These are phyloP conservation scores for Pterostichus niger DNA, from an alignment of 2,888 invertebrate genomes.

Conservation along the genomic window DNA sequence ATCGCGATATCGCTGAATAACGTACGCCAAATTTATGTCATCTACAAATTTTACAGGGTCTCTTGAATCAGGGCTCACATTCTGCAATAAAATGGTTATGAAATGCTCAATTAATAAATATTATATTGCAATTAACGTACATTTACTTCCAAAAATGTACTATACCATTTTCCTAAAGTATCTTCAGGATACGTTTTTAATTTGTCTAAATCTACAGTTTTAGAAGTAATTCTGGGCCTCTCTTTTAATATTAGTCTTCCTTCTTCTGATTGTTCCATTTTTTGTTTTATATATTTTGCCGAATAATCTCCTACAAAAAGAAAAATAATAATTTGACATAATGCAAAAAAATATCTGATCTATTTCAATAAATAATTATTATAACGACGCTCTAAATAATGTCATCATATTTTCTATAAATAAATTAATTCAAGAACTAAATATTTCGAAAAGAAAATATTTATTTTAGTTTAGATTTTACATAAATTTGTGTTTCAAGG, in stretches of 20 bases:
- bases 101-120: not conserved
- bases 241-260: conserved; percentile 87
- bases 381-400: too few relatives aligned
- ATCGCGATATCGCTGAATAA: conserved; percentile 98
- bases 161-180: conserved; percentile 92
- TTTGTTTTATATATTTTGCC: conserved; percentile 84
- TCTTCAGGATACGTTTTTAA: conserved; percentile 86
- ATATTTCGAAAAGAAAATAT: too few relatives aligned
- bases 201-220: conserved; percentile 86
- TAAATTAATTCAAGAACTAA: too few relatives aligned
- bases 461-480: too few relatives aligned
- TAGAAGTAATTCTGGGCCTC: conserved; percentile 92
- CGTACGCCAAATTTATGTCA: conserved; percentile 93
- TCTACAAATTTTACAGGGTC: conserved; percentile 94
- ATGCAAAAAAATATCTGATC: too few relatives aligned
- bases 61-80: conserved; percentile 95
- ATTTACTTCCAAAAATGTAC: conserved; percentile 89
- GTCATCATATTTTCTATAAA: too few relatives aligned
- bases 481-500: too few relatives aligned
- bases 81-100: conserved; percentile 76
- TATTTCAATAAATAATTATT: too few relatives aligned
- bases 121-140: conserved; percentile 75
- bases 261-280: conserved; percentile 88
- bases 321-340: too few relatives aligned
- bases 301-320: conserved; percentile 79